These are phyloP conservation scores for Myrmecobius fasciatus DNA, from an alignment of 2,113 vertebrate genomes.

Conservation along the genomic window DNA sequence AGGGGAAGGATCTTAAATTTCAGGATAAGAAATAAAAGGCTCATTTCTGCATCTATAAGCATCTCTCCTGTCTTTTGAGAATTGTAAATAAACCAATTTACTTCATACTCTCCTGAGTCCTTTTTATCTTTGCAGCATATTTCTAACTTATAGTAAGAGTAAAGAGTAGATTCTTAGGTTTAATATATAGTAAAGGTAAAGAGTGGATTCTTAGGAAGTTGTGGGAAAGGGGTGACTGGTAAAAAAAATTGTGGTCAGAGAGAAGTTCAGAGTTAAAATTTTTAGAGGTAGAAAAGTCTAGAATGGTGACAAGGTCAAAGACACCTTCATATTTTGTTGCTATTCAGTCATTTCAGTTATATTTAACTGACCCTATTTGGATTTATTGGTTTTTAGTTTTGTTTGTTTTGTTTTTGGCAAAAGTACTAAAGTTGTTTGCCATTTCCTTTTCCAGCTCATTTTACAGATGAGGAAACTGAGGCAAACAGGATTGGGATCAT, in stretches of 20 bases:
- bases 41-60: no score
- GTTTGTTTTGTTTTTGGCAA: no score
- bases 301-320: background rate
- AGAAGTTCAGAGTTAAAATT: background rate
- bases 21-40: no score
- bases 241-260: background rate
- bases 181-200: background rate
- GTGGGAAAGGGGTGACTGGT: background rate
- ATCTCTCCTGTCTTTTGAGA: no score
- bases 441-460: background rate
- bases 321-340: background rate
- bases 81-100: no score
- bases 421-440: background rate
- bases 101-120: no score
- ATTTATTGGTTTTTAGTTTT: background rate
- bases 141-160: no score
- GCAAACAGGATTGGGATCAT: background rate
- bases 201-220: background rate
- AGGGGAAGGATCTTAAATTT: no score
- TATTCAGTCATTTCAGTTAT: background rate
- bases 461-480: background rate
- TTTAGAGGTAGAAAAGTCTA: background rate
- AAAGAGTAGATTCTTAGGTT: no score
- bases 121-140: no score
- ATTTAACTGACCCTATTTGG: background rate